Base-by-base conservation (phyloP, 2,113 vertebrate genomes). In the Peromyscus leucopus region DNA sequence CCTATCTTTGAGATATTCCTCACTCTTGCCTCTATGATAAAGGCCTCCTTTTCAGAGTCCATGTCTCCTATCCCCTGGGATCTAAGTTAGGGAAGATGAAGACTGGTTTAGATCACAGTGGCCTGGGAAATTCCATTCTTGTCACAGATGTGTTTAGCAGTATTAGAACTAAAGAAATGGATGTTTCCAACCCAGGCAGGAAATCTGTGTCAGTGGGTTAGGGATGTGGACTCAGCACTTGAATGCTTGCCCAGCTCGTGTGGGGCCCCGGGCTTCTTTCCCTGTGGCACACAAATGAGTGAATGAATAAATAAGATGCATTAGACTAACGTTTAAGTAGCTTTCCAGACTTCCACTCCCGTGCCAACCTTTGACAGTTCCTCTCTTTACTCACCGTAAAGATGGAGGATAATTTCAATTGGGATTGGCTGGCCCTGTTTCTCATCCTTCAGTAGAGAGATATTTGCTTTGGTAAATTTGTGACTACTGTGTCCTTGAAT, bases 271-370 rank as follows among this genome's bases (percentile, higher is more conserved):
- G 33, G 51, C 7, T 57, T 17, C 8, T 17, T n/a, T 9, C 79
- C 33, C 4, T 19, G 10, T 12, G 51, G 26, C 79, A 82, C 79
- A 59, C n/a, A 57, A 59, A 59, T 59, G 9, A 82, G 24, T 24
- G 2, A 33, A 36, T 59, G 6, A 15, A 33, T 80, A 21, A 36
- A 33, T 80, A 90, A n/a, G 48, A 48, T 13, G 2, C 28, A 55
- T 59, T 93, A 16, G 42, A 67, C 42, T 71, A 89, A 94, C 59
- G 28, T 57, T 93, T 85, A 85, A 83, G 26, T 90, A 93, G 88
- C n/a, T 48, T 86, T 26, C 59, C 95, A n/a, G 85, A 91, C 48
- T 90, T 79, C n/a, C 33, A 0, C 46, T 83, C 5, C 13, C 36
- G 57, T 42, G 16, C 3, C 19, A 48, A 36, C 19, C 4, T 42